Evolutionary conservation across 2,113 vertebrate genomes (phyloP), one percentile per base, ranked within the genome.

Genomic region (Ageneiosus marmoratus): DNA sequence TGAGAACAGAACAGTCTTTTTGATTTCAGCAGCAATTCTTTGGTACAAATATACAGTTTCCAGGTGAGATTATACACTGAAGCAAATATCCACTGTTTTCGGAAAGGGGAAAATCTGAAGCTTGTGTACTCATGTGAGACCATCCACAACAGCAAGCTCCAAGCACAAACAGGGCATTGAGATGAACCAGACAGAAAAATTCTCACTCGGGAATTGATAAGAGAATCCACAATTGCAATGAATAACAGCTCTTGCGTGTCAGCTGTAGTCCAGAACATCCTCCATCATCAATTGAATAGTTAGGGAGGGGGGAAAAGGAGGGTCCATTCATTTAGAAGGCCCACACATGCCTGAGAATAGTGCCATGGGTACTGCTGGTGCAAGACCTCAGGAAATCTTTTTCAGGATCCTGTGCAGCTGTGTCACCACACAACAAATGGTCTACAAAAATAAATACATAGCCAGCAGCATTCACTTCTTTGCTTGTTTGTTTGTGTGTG

Each of bases 221-320:
- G 27, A 24, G 15, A 32, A 75, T 53, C 50, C 73, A 32, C 29
- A 44, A 12, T 22, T 41, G 22, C 18, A 58, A 20, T 58, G 7
- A 76, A 58, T 72, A 37, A 62, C 48, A 32, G 15, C 5, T 74
- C 15, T 60, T 53, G 60, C 34, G 29, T 82, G 69, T 75, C 77
- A 79, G 77, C 79, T 83, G 76, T 72, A 76, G 58, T n/a, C 53
- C 32, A 80, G 86, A 77, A 75, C 32, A 76, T 67, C 58, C 75
- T 84, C 70, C 29, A 51, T 86, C 75, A 72, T 69, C 32, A 58
- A 55, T 37, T 83, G 77, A 82, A 88, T 83, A 76, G 79, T 58
- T 37, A 70, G 1, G 77, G 77, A 77, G 81, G 77, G 80, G 69
- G 48, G 37, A 53, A 82, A 83, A 75, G 81, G 82, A 80, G 72